phyloP scores from a whole-genome alignment of 2,888 invertebrate species.

The Tricholauxania praeusta region DNA sequence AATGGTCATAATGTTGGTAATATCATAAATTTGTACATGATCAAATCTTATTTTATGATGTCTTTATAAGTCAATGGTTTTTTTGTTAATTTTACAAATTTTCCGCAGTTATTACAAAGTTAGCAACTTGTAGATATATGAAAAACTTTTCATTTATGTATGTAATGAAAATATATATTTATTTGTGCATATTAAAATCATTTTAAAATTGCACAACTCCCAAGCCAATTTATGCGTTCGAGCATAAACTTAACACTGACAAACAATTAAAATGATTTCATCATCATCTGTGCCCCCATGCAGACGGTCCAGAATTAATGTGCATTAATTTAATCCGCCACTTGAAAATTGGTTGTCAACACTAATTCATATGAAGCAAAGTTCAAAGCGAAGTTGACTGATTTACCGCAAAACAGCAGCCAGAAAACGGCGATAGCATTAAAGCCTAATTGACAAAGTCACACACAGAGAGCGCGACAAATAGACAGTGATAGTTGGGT shows the following conservation, averaged over 20 bases:
- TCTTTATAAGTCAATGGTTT: conserved; percentile 3
- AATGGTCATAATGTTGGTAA: conserved; percentile 22
- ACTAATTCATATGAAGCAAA: conserved; percentile 33
- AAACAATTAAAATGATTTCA: conserved; percentile 29
- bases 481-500: background rate
- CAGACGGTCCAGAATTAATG: background rate
- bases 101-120: too few species aligned
- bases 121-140: too few species aligned
- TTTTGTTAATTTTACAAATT: too few species aligned
- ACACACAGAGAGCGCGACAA: conserved; percentile 10
- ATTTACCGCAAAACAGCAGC: conserved; percentile 17
- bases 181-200: too few species aligned
- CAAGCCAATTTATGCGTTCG: too few species aligned
- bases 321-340: conserved; percentile 30
- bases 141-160: too few species aligned
- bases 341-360: conserved; percentile 38
- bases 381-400: conserved; percentile 27
- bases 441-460: conserved; percentile 29
- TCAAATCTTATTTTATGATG: conserved; percentile 17
- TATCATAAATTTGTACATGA: conserved; percentile 28
- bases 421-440: conserved; percentile 12
- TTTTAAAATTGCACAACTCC: too few species aligned
- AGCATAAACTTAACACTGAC: conserved; percentile 5
- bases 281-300: too few species aligned
- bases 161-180: too few species aligned